phyloP scores from a whole-genome alignment of 2,888 invertebrate species.

The Macropis europaea region DNA sequence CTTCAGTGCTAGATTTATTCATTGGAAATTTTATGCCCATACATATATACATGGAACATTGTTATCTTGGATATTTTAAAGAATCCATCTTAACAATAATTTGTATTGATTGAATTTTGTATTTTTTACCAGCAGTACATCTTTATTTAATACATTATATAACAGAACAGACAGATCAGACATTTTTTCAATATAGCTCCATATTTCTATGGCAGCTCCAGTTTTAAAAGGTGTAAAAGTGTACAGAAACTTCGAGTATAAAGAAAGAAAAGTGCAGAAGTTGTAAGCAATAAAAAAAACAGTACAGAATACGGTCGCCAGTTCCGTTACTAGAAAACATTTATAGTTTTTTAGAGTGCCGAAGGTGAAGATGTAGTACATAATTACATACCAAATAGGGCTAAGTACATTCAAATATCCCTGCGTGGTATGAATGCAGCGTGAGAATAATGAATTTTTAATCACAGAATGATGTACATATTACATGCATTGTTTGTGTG shows the following conservation, averaged over 20 bases:
- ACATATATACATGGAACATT: constrained; percentile 1
- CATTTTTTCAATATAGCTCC: constrained; percentile 21
- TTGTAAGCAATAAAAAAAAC: constrained; percentile 34
- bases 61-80: constrained; percentile 12
- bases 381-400: constrained; percentile 57
- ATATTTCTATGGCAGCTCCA: constrained; percentile 22
- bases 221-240: constrained; percentile 25
- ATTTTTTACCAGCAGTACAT: constrained; percentile 41
- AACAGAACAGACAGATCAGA: constrained; percentile 5
- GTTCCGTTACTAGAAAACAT: constrained; percentile 14
- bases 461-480: constrained; percentile 67
- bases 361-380: constrained; percentile 28
- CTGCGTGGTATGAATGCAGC: constrained; percentile 64
- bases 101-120: constrained; percentile 28
- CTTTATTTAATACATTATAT: constrained; percentile 3
- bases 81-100: constrained; percentile 17
- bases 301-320: constrained; percentile 24
- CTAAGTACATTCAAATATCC: constrained; percentile 40
- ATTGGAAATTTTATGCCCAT: constrained; percentile 19
- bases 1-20: constrained; percentile 3
- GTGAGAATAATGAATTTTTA: constrained; percentile 60
- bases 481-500: constrained; percentile 64
- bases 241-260: constrained; percentile 29
- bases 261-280: constrained; percentile 1
- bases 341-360: constrained; percentile 43